phyloP scores from a whole-genome alignment of 2,113 vertebrate species.

The Grammomys dolichurus region DNA sequence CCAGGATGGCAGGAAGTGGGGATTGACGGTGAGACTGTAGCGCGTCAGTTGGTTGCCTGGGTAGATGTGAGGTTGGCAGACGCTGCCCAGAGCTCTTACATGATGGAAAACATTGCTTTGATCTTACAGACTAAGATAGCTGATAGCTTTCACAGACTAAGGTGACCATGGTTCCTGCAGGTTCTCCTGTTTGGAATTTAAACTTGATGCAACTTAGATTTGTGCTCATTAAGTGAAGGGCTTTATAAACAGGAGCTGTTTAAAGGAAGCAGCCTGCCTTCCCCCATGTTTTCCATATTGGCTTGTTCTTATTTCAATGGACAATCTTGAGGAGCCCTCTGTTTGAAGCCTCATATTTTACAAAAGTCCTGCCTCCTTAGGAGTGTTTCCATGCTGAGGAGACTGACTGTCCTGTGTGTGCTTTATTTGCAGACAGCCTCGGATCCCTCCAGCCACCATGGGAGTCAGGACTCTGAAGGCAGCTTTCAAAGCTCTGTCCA shows the following conservation, averaged over 20 bases:
- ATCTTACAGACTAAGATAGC: not conserved
- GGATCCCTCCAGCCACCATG: slow-evolving; percentile 72
- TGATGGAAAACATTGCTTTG: not conserved
- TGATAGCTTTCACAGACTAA: not conserved
- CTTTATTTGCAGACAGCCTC: slow-evolving; percentile 83
- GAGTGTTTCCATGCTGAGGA: not conserved
- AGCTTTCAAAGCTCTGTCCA: slow-evolving; percentile 87
- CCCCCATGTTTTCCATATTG: not conserved
- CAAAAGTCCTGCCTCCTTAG: not conserved
- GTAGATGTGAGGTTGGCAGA: not conserved
- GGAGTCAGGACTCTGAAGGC: slow-evolving; percentile 87
- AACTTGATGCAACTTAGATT: slow-evolving; percentile 23
- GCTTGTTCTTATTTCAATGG: not conserved
- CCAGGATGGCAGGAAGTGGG: not conserved
- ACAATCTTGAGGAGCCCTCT: not conserved
- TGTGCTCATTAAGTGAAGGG: not conserved
- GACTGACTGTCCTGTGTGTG: slow-evolving; percentile 63
- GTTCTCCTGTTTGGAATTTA: slow-evolving; percentile 24
- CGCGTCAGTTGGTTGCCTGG: not conserved
- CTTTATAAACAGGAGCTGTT: not conserved
- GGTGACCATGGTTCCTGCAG: not conserved
- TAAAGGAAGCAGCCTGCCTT: not conserved
- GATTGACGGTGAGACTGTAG: not conserved
- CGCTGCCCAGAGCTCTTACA: not conserved
- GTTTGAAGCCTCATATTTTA: slow-evolving; percentile 10